Conservation (phyloP, 2,888 invertebrate genomes). For the Eupithecia insigniata region DNA sequence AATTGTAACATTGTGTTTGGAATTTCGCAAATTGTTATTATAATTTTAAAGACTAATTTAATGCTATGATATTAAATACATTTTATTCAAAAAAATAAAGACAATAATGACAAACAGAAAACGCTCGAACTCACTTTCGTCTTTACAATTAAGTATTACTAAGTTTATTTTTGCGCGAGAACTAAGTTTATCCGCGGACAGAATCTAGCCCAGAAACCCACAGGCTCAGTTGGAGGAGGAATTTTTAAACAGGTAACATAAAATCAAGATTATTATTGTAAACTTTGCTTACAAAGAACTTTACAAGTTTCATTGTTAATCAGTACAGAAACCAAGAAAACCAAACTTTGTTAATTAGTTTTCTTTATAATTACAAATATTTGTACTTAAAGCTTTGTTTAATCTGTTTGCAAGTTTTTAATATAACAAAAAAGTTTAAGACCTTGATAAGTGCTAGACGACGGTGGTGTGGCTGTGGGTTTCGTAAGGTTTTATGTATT, state of each 20-base stretch:
- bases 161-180: too few species aligned
- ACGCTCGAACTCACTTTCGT: too few species aligned
- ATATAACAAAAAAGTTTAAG: background rate
- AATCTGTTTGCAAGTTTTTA: background rate
- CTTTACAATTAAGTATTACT: too few species aligned
- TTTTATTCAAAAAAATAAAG: too few species aligned
- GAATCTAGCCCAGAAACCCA: too few species aligned
- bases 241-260: background rate
- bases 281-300: constrained; percentile 4
- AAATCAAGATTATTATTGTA: constrained; percentile 1
- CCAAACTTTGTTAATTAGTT: constrained; percentile 11
- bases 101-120: too few species aligned
- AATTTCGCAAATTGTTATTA: too few species aligned
- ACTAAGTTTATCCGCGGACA: too few species aligned
- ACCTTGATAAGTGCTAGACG: background rate
- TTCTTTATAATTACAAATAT: constrained; percentile 12
- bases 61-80: too few species aligned
- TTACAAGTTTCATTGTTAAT: background rate
- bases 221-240: background rate
- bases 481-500: background rate
- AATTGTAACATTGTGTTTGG: too few species aligned
- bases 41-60: too few species aligned
- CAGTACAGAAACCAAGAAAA: constrained; percentile 1
- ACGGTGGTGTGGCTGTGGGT: background rate
- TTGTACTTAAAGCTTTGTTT: background rate